Evolutionary conservation across 2,888 invertebrate genomes (phyloP).

Genomic region (Eupithecia subfuscata): DNA sequence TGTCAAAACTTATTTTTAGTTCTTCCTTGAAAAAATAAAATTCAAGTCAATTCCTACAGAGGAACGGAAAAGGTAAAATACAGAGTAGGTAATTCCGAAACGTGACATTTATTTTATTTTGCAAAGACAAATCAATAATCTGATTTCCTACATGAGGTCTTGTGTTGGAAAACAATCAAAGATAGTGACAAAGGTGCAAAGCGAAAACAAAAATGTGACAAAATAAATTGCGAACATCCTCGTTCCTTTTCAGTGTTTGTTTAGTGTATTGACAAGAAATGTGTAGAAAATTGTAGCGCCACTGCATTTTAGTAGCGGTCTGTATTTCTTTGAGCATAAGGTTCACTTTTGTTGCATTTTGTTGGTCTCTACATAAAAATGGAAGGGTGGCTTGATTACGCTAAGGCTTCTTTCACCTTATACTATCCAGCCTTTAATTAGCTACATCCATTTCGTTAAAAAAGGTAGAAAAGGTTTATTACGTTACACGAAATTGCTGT

Average conservation of each 20-base stretch:
- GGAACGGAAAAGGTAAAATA: background rate
- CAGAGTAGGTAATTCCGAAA: background rate
- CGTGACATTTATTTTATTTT: slow-evolving; percentile 5
- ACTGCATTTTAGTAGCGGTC: slow-evolving; percentile 18
- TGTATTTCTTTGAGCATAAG: slow-evolving; percentile 27
- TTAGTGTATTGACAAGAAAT: slow-evolving; percentile 76
- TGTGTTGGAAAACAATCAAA: slow-evolving; percentile 21
- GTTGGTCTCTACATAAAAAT: slow-evolving; percentile 42
- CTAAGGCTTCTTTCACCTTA: slow-evolving; percentile 64
- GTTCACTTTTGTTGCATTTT: slow-evolving; percentile 28
- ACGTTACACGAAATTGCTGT: slow-evolving; percentile 32
- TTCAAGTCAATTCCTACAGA: background rate
- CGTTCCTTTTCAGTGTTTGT: slow-evolving; percentile 68
- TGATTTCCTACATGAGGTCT: slow-evolving; percentile 18
- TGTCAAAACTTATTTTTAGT: background rate
- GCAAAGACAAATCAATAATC: slow-evolving; percentile 19
- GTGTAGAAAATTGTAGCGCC: slow-evolving; percentile 59
- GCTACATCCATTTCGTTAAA: slow-evolving; percentile 54
- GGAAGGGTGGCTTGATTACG: slow-evolving; percentile 69
- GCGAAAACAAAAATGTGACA: slow-evolving; percentile 54
- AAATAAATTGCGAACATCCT: slow-evolving; percentile 61
- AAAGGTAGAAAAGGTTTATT: slow-evolving; percentile 31
- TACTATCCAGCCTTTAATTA: slow-evolving; percentile 73
- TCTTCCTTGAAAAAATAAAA: background rate
- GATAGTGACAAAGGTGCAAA: slow-evolving; percentile 51